Evolutionary conservation across 2,797 vertebrate species (phyloP).

Genomic region (Acridotheres tristis): DNA sequence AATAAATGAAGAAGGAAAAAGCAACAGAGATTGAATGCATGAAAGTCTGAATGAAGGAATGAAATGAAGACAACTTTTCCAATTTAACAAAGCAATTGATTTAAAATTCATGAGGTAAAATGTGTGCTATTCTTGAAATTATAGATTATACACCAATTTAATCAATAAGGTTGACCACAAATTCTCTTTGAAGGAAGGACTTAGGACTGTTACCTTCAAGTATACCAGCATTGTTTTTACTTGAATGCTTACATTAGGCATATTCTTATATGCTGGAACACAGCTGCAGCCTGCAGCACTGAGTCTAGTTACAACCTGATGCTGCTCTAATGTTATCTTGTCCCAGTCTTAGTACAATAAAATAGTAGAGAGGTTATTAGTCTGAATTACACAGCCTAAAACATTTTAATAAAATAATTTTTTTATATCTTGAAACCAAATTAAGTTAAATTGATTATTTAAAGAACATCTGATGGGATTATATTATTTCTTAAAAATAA

Average conservation of each 20-base stretch:
- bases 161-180: neutral
- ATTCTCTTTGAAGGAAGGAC: neutral
- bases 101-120: neutral
- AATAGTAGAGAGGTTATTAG: neutral
- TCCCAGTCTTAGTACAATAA: neutral
- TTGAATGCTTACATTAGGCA: neutral
- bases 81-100: neutral
- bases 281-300: neutral
- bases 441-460: neutral
- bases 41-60: neutral
- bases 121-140: neutral
- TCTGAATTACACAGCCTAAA: neutral
- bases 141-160: neutral
- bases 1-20: neutral
- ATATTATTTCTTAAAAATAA: neutral
- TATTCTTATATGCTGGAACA: neutral
- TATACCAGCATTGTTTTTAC: neutral
- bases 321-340: neutral
- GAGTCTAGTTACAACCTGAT: neutral
- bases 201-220: neutral
- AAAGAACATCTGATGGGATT: neutral
- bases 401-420: conserved; percentile 20
- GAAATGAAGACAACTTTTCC: neutral
- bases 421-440: neutral
- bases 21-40: neutral